Conservation (phyloP, 2,888 invertebrate genomes). For the Perizoma flavofasciatum region DNA sequence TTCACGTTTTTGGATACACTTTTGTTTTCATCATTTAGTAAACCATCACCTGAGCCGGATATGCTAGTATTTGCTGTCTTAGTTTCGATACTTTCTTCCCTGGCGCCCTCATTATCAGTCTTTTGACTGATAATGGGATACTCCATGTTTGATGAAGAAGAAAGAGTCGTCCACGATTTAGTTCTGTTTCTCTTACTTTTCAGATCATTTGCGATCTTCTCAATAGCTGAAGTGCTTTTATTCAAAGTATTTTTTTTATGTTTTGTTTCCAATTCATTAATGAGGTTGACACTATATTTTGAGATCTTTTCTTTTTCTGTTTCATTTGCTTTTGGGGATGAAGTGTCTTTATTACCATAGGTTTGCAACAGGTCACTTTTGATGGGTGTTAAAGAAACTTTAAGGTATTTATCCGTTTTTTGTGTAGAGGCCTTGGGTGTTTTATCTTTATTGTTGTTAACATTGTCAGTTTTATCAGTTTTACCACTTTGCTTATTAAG, state of each 20-base stretch:
- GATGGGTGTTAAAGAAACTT: background rate
- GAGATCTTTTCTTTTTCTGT: constrained; percentile 42
- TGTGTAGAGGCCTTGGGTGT: constrained; percentile 11
- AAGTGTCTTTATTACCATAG: constrained; percentile 3
- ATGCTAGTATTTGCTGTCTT: constrained; percentile 34
- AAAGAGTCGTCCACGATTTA: constrained; percentile 61
- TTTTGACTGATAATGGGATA: too few species aligned
- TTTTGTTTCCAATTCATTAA: constrained; percentile 48
- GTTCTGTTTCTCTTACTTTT: constrained; percentile 60
- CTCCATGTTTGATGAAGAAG: constrained; percentile 16
- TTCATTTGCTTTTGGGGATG: constrained; percentile 21
- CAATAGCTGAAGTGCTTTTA: constrained; percentile 57
- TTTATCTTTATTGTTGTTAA: constrained; percentile 17
- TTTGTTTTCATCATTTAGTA: constrained; percentile 9
- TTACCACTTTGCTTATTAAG: constrained; percentile 45
- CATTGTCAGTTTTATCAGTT: constrained; percentile 30
- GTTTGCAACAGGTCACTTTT: constrained; percentile 3
- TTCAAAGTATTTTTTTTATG: constrained; percentile 48
- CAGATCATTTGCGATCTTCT: constrained; percentile 36
- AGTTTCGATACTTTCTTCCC: background rate
- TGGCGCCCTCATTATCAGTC: constrained; percentile 7
- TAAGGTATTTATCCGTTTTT: constrained; percentile 4
- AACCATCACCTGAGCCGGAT: constrained; percentile 55
- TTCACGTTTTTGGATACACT: constrained; percentile 49
- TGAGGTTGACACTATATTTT: constrained; percentile 47